Percentiles rank a stretch among this genome's conserved stretches.
These are phyloP conservation scores for Alca torda DNA, from an alignment of 2,797 vertebrate genomes.

Conservation along the genomic window DNA sequence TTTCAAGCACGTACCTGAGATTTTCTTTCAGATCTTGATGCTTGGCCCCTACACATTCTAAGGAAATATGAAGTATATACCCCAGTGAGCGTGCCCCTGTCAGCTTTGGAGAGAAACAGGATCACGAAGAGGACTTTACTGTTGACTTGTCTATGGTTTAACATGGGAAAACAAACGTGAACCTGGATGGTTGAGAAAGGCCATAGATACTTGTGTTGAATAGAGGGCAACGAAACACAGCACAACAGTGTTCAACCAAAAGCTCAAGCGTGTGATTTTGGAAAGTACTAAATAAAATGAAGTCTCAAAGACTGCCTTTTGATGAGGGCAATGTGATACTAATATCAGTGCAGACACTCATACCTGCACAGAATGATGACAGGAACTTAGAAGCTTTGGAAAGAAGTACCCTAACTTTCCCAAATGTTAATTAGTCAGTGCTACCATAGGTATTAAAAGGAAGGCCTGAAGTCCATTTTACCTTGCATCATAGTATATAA, in stretches of 20 bases:
- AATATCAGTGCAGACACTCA: background rate
- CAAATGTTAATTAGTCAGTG: background rate
- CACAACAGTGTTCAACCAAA: background rate
- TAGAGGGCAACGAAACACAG: background rate
- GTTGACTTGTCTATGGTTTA: background rate
- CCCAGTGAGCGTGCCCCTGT: background rate
- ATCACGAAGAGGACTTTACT: background rate
- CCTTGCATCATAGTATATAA: background rate
- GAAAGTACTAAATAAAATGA: background rate
- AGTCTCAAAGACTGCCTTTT: background rate
- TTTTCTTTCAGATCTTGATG: background rate
- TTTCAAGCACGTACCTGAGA: background rate
- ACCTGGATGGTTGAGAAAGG: background rate
- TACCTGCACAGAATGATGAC: background rate
- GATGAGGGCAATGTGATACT: background rate
- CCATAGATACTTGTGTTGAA: background rate
- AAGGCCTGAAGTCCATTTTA: background rate
- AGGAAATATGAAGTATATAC: background rate
- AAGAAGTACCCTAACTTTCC: background rate
- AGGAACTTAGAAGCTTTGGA: background rate
- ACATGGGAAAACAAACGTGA: background rate
- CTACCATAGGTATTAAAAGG: background rate
- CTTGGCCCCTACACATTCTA: background rate
- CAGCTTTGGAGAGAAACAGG: background rate
- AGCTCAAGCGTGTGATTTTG: background rate